phyloP scores from a whole-genome alignment of 1,140 invertebrate genomes.

The Drosophila ironensis region DNA sequence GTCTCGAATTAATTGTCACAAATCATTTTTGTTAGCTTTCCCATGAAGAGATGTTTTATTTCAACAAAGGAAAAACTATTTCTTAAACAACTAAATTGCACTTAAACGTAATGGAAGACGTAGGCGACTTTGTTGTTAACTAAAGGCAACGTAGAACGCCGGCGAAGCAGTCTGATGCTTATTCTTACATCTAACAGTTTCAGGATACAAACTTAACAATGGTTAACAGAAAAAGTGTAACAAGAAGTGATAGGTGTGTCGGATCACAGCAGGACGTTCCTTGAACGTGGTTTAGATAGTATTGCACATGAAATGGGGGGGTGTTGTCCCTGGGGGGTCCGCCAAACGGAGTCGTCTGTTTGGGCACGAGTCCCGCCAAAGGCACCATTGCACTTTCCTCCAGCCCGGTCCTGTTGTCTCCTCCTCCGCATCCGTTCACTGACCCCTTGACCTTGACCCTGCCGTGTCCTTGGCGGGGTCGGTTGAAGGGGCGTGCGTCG shows the following conservation, averaged over 20 bases:
- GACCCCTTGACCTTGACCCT: background rate
- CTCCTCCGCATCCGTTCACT: background rate
- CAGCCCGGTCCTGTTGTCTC: slow-evolving; percentile 49
- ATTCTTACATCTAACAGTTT: slow-evolving; percentile 6
- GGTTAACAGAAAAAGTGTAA: slow-evolving; percentile 23
- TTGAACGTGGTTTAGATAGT: slow-evolving; percentile 23
- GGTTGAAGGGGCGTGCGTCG: background rate
- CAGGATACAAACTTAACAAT: slow-evolving; percentile 20
- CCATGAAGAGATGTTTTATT: slow-evolving; percentile 40
- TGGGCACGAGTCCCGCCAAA: slow-evolving; percentile 8
- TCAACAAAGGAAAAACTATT: slow-evolving; percentile 36
- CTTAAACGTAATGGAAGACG: slow-evolving; percentile 49
- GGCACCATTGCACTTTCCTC: slow-evolving; percentile 59
- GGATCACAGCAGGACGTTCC: slow-evolving; percentile 34
- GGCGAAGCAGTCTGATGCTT: slow-evolving; percentile 12
- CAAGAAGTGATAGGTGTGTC: background rate
- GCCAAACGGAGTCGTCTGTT: slow-evolving; percentile 1
- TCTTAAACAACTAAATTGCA: slow-evolving; percentile 33
- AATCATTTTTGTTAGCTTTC: slow-evolving; percentile 30
- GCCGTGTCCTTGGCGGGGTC: background rate
- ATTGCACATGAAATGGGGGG: slow-evolving; percentile 46
- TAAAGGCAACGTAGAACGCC: slow-evolving; percentile 12
- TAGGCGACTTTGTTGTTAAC: slow-evolving; percentile 41
- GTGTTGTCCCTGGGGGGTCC: slow-evolving; percentile 26
- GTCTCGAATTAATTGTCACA: background rate